Base-by-base conservation (phyloP, 2,888 invertebrate species). In the Exocentrus adspersus region DNA sequence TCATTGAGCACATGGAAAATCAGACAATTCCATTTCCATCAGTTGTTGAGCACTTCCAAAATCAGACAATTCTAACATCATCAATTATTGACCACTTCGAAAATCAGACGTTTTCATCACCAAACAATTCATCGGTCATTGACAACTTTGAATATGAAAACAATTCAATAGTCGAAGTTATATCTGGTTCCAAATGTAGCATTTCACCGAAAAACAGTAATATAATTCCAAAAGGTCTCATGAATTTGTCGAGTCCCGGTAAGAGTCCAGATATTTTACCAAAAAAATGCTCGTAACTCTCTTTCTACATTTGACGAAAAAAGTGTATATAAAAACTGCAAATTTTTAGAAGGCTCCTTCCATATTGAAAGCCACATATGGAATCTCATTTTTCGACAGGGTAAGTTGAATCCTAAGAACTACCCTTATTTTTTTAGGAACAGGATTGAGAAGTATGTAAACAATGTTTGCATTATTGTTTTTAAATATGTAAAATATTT, bases 401-500 rank as follows among this genome's bases (percentile, higher is more conserved):
- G 14, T 9, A 56, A 43, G 14, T 10, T 56, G n/a, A 37, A 30
- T 7, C 6, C 10, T 17, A 53, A 62, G 41, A 58, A 53, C 14
- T 63, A 63, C 21, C 54, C 59, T 10, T 50, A 14, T 42, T 63
- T 32, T n/a, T 12, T 63, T 7, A 5, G 59, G 43, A 64, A 60
- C 16, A 28, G 51, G 21, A 59, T 64, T 10, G 4, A 9, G 6
- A 64, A 50, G 12, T 53, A 56, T 24, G 51, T 64, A 1, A 64
- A 64, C 45, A 54, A 60, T 60, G 43, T 50, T 0, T 54, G 64
- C 14, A 20, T 24, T 16, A 45, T 64, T 7, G 19, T 51, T n/a
- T 32, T 51, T 17, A 60, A 60, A 51, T 60, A 50, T 51, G 19
- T 43, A 0, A 60, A 60, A 12, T 51, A 56, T 51, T 3, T 20